Evolutionary conservation across 2,113 vertebrate genomes (phyloP).

Genomic region (Odocoileus virginianus): DNA sequence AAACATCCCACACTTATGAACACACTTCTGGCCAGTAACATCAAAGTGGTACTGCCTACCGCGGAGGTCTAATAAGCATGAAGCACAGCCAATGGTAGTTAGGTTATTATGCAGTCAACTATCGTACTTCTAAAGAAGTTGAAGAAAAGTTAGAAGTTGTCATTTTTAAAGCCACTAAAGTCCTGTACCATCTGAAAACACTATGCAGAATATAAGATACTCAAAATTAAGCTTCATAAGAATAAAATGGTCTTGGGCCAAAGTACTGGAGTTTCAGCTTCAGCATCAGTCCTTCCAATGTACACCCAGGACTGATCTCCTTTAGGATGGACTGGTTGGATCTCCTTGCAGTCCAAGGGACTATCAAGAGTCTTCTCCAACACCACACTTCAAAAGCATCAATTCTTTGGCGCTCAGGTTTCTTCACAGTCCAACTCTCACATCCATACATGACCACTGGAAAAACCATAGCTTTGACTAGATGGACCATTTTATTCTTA

Average conservation of each 20-base stretch:
- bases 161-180: constrained; percentile 24
- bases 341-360: too few species aligned
- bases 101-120: neutral
- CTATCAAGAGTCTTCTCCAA: too few species aligned
- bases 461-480: too few species aligned
- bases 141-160: neutral
- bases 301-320: too few species aligned
- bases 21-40: neutral
- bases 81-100: neutral
- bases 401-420: too few species aligned
- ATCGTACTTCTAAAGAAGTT: neutral
- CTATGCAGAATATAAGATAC: neutral
- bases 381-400: too few species aligned
- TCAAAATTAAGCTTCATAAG: constrained; percentile 11
- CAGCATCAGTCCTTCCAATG: too few species aligned
- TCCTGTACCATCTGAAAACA: neutral
- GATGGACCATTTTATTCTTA: neutral
- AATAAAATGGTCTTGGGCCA: neutral
- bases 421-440: too few species aligned
- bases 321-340: too few species aligned
- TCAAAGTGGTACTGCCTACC: neutral
- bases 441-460: too few species aligned
- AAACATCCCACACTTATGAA: neutral
- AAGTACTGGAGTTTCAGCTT: too few species aligned
- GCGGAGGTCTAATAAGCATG: neutral